Conservation (phyloP, 2,797 vertebrate genomes). For the Gambelia wislizenii region DNA sequence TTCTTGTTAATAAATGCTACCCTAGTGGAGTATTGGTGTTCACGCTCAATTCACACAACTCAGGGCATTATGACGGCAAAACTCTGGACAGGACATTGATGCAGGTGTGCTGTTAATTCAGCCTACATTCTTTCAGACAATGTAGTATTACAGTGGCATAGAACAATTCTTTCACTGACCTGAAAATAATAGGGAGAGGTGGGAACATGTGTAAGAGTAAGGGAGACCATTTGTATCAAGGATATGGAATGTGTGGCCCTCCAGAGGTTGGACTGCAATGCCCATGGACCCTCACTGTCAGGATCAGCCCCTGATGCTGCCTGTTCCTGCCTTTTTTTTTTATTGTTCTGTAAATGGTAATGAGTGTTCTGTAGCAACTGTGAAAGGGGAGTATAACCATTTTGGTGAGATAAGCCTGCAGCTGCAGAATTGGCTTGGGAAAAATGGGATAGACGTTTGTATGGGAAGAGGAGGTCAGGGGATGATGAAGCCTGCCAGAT, state of each 20-base stretch:
- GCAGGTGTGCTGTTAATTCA: neutral
- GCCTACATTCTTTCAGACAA: neutral
- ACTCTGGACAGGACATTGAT: neutral
- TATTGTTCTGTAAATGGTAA: too few species aligned
- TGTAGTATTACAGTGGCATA: neutral
- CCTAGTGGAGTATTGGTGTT: neutral
- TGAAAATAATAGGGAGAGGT: neutral
- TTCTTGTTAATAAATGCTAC: neutral
- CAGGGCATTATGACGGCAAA: neutral
- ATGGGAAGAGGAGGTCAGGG: too few species aligned
- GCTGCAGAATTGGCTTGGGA: too few species aligned
- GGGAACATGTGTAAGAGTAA: neutral
- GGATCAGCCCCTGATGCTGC: too few species aligned
- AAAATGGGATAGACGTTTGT: too few species aligned
- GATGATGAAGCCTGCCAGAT: too few species aligned
- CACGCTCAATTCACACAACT: neutral
- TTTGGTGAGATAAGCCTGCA: too few species aligned
- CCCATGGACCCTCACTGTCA: too few species aligned
- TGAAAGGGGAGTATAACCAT: too few species aligned
- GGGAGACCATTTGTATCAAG: neutral
- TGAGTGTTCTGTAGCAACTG: too few species aligned
- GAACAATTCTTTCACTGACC: neutral
- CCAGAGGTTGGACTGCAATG: neutral
- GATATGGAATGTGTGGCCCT: neutral
- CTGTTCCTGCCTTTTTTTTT: too few species aligned